Percentiles rank a stretch among this genome's conserved stretches.
Evolutionary conservation across 1,140 invertebrate genomes (phyloP).

Genomic region (Lepidurus couesii): DNA sequence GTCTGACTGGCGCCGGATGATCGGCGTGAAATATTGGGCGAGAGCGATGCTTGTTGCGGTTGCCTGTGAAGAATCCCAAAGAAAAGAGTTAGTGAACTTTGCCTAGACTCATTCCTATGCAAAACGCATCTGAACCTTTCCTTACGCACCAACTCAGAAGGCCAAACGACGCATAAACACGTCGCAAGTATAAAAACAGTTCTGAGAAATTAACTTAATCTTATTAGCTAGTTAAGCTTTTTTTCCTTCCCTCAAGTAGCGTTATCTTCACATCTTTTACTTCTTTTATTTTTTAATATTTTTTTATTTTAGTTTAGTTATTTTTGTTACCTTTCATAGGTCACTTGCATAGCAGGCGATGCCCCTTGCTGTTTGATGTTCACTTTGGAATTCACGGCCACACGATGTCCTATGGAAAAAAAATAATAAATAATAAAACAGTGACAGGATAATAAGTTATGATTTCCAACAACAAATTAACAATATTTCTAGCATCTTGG

Average conservation of each 20-base stretch:
- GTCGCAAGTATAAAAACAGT: too few relatives aligned
- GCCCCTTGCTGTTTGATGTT: conserved; percentile 51
- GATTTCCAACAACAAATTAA: neutral
- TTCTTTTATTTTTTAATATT: neutral
- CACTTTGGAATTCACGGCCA: conserved; percentile 53
- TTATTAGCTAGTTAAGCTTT: neutral
- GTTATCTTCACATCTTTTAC: too few relatives aligned
- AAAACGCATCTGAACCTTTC: neutral
- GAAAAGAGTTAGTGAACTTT: neutral
- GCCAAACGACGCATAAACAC: neutral
- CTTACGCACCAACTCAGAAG: neutral
- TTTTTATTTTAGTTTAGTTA: too few relatives aligned
- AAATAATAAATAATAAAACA: neutral
- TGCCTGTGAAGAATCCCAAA: neutral
- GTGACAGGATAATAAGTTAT: neutral
- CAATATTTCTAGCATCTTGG: neutral
- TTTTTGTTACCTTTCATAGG: conserved; percentile 40
- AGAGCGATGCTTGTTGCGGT: conserved; percentile 13
- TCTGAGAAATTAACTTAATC: neutral
- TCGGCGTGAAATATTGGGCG: conserved; percentile 29
- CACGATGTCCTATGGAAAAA: conserved; percentile 49
- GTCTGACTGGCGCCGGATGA: conserved; percentile 29
- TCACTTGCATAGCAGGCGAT: conserved; percentile 46
- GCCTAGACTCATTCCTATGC: neutral
- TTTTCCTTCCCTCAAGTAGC: too few relatives aligned